Evolutionary conservation across 2,888 invertebrate species (phyloP).

Genomic region (Hypomecis atomaria): DNA sequence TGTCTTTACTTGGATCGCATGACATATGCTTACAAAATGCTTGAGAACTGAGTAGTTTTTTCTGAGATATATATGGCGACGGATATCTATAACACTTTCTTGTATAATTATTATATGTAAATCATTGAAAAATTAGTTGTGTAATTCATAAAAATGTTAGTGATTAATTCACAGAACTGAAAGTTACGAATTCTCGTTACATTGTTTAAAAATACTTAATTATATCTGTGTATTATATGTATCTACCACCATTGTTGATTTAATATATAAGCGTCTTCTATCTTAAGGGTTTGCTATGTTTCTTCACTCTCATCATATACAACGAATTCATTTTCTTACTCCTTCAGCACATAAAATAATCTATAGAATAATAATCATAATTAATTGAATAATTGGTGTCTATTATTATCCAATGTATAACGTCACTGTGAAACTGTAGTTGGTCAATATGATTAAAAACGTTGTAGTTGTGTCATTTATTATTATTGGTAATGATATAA

Average conservation of each 20-base stretch:
- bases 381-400: slow-evolving; percentile 78
- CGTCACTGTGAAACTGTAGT: slow-evolving; percentile 50
- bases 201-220: slow-evolving; percentile 75
- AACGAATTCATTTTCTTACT: slow-evolving; percentile 69
- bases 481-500: slow-evolving; percentile 58
- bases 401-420: slow-evolving; percentile 62
- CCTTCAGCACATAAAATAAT: slow-evolving; percentile 59
- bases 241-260: slow-evolving; percentile 77
- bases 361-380: slow-evolving; percentile 63
- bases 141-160: slow-evolving; percentile 63
- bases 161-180: slow-evolving; percentile 85
- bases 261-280: slow-evolving; percentile 78
- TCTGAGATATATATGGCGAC: slow-evolving; percentile 45
- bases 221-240: slow-evolving; percentile 74
- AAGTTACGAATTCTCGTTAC: slow-evolving; percentile 78
- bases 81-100: slow-evolving; percentile 40
- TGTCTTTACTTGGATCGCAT: slow-evolving; percentile 63
- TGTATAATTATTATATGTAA: slow-evolving; percentile 38
- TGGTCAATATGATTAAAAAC: slow-evolving; percentile 60
- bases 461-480: slow-evolving; percentile 78
- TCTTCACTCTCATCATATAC: slow-evolving; percentile 63
- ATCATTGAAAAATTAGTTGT: slow-evolving; percentile 50
- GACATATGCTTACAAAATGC: slow-evolving; percentile 64
- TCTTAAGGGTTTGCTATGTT: slow-evolving; percentile 45
- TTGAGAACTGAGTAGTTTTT: slow-evolving; percentile 66